phyloP scores from a whole-genome alignment of 1,140 invertebrate species.

The Psix sp. region DNA sequence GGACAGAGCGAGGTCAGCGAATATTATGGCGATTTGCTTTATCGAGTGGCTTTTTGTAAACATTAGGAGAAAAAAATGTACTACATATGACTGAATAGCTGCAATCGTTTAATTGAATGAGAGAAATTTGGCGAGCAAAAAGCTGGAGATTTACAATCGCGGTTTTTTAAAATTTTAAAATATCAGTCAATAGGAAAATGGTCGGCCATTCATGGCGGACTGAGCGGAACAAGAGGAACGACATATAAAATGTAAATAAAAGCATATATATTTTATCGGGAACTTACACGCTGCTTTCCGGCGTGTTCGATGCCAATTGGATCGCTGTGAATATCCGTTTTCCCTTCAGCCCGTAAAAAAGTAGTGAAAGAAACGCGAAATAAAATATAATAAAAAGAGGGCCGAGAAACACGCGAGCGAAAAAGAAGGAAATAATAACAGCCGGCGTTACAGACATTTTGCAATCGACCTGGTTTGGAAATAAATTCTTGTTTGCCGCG shows the following conservation, averaged over 20 bases:
- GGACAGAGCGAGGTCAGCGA: too few relatives aligned
- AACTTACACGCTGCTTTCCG: conserved; percentile 53
- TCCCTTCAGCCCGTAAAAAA: conserved; percentile 15
- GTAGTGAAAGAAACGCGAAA: conserved; percentile 25
- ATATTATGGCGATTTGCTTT: too few relatives aligned
- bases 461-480: conserved; percentile 5
- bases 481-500: neutral
- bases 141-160: conserved; percentile 61
- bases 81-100: conserved; percentile 14
- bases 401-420: neutral
- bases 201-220: conserved; percentile 39
- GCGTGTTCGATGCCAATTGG: conserved; percentile 52
- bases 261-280: conserved; percentile 70
- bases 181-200: conserved; percentile 44
- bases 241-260: conserved; percentile 70
- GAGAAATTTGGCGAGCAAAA: conserved; percentile 32
- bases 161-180: conserved; percentile 28
- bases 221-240: conserved; percentile 43
- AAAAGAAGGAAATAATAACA: conserved; percentile 14
- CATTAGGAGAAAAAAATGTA: too few relatives aligned
- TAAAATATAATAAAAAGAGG: conserved; percentile 20
- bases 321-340: conserved; percentile 32
- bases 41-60: too few relatives aligned
- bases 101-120: conserved; percentile 8
- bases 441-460: conserved; percentile 14